These are phyloP conservation scores for Leucoma salicis DNA, from an alignment of 2,888 invertebrate genomes.

Conservation along the genomic window DNA sequence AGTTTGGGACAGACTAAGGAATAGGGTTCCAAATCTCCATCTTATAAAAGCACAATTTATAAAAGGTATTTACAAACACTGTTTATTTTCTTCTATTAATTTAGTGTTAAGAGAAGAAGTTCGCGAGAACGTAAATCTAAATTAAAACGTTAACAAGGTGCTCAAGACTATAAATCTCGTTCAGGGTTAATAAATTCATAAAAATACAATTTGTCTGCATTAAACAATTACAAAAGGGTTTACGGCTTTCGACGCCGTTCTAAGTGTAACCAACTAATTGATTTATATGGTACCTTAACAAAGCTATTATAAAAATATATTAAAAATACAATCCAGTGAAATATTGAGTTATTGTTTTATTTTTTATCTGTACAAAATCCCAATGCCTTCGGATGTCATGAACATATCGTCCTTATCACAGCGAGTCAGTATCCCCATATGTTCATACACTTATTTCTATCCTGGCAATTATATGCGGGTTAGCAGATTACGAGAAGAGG, in stretches of 20 bases:
- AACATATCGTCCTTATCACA: too few relatives aligned
- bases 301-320: constrained; percentile 27
- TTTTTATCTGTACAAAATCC: too few relatives aligned
- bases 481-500: too few relatives aligned
- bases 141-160: constrained; percentile 3
- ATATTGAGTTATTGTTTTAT: constrained; percentile 12
- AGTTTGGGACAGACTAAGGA: too few relatives aligned
- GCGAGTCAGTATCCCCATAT: too few relatives aligned
- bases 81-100: constrained; percentile 18
- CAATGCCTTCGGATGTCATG: too few relatives aligned
- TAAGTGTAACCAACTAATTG: constrained; percentile 28
- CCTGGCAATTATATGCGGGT: too few relatives aligned
- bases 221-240: constrained; percentile 22
- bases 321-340: constrained; percentile 31
- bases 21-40: too few relatives aligned
- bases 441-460: too few relatives aligned
- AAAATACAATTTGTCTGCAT: constrained; percentile 32
- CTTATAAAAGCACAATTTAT: too few relatives aligned
- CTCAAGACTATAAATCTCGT: constrained; percentile 26
- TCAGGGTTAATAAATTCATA: constrained; percentile 17
- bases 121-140: constrained; percentile 2
- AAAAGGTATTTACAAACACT: too few relatives aligned
- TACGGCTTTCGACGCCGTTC: constrained; percentile 17
- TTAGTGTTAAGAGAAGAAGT: constrained; percentile 19
- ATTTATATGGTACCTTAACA: constrained; percentile 31